These are phyloP conservation scores for Coelinius sp. DNA, from an alignment of 2,888 invertebrate genomes.

Conservation along the genomic window DNA sequence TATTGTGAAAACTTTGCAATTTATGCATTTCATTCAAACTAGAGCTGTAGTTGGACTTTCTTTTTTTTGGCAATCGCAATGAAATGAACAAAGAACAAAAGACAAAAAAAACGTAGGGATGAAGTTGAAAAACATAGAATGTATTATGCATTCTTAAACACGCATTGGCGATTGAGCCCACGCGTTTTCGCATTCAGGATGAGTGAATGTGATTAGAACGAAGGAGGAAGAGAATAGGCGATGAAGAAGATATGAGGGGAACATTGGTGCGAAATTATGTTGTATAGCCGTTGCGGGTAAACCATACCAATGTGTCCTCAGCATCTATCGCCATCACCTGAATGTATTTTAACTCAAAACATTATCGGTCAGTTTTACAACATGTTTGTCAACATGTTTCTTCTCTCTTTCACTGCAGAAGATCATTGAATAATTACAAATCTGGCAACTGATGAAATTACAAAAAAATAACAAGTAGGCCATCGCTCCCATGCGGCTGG, in stretches of 20 bases:
- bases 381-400: not conserved
- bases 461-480: too few species aligned
- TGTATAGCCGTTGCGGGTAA: conserved; percentile 15
- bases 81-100: too few species aligned
- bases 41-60: too few species aligned
- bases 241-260: not conserved
- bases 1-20: too few species aligned
- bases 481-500: too few species aligned
- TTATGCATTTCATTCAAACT: too few species aligned
- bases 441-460: too few species aligned
- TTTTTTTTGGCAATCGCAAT: too few species aligned
- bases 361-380: not conserved
- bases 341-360: not conserved
- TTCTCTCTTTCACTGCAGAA: too few species aligned
- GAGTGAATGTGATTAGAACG: conserved; percentile 9
- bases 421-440: too few species aligned
- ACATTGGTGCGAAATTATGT: conserved; percentile 15
- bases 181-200: conserved; percentile 4
- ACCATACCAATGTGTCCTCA: not conserved
- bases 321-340: not conserved
- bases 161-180: conserved; percentile 21
- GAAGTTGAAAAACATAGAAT: conserved; percentile 43
- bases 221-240: not conserved
- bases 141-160: conserved; percentile 62
- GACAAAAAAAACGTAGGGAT: not conserved